Conservation (phyloP, 2,797 vertebrate species). For the Labeo calbasu region DNA sequence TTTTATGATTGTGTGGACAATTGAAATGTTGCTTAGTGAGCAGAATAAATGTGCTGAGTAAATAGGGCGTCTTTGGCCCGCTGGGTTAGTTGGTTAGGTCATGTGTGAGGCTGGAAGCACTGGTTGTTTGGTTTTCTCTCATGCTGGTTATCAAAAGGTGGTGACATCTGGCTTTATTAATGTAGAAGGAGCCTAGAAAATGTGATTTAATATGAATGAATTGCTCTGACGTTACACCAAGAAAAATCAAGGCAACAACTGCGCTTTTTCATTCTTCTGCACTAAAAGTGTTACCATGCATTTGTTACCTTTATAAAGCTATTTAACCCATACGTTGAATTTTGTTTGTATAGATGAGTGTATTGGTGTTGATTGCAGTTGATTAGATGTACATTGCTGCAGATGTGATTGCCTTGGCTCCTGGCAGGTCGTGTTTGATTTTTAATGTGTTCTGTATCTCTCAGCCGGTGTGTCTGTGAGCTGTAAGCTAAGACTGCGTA, state of each 20-base stretch:
- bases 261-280: too few relatives aligned
- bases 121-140: not conserved
- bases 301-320: too few relatives aligned
- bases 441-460: slow-evolving; percentile 52
- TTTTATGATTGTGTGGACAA: not conserved
- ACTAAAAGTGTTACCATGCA: too few relatives aligned
- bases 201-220: not conserved
- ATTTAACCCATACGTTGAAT: too few relatives aligned
- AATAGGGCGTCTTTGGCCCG: not conserved
- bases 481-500: slow-evolving; percentile 52
- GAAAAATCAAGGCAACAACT: too few relatives aligned
- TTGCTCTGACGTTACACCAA: not conserved
- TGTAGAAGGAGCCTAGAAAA: not conserved
- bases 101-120: not conserved
- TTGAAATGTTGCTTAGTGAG: not conserved
- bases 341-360: too few relatives aligned
- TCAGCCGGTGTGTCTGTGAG: slow-evolving; percentile 24
- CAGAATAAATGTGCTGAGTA: slow-evolving; percentile 19
- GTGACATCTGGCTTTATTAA: not conserved
- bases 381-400: not conserved
- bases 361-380: not conserved
- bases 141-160: not conserved
- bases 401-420: too few relatives aligned
- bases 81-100: not conserved
- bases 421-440: not conserved